A percentile compares a stretch with the other conserved stretches of the same genome.
Evolutionary conservation across 2,113 vertebrate species (phyloP).

Genomic region (Oryzias melastigma): DNA sequence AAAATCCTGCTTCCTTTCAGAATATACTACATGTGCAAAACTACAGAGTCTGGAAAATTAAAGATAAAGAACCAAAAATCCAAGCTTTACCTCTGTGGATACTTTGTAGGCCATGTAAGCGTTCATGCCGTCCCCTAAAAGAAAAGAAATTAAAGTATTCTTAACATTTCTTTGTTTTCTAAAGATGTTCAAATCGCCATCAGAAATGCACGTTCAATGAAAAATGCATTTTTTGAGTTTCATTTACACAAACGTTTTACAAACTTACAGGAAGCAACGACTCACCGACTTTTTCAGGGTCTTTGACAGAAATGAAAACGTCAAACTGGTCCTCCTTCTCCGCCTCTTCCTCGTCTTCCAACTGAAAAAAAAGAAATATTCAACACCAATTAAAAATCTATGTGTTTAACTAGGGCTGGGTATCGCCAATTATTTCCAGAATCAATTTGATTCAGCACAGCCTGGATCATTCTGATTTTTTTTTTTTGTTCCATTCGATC

Average conservation of each 20-base stretch:
- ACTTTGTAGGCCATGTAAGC: constrained; percentile 97
- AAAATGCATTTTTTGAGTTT: too few species aligned
- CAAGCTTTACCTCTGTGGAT: constrained; percentile 85
- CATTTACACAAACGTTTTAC: background rate
- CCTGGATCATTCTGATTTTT: too few species aligned
- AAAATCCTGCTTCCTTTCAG: too few species aligned
- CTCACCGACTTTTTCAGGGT: constrained; percentile 98
- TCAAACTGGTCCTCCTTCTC: constrained; percentile 92
- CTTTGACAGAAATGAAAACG: constrained; percentile 86
- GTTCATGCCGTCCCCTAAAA: constrained; percentile 93
- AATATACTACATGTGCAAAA: too few species aligned
- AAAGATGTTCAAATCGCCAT: background rate
- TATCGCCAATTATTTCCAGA: background rate
- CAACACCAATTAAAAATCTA: too few species aligned
- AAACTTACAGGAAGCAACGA: background rate
- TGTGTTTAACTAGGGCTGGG: too few species aligned
- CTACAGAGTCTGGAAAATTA: background rate
- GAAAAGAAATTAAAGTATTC: background rate
- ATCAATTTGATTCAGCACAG: background rate
- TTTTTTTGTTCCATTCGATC: too few species aligned
- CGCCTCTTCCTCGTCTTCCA: constrained; percentile 87
- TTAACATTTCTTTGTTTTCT: background rate
- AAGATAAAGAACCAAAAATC: background rate
- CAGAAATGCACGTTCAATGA: too few species aligned
- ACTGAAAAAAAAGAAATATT: constrained; percentile 52